phyloP scores from a whole-genome alignment of 1,140 invertebrate genomes.

The Nebria ingens region DNA sequence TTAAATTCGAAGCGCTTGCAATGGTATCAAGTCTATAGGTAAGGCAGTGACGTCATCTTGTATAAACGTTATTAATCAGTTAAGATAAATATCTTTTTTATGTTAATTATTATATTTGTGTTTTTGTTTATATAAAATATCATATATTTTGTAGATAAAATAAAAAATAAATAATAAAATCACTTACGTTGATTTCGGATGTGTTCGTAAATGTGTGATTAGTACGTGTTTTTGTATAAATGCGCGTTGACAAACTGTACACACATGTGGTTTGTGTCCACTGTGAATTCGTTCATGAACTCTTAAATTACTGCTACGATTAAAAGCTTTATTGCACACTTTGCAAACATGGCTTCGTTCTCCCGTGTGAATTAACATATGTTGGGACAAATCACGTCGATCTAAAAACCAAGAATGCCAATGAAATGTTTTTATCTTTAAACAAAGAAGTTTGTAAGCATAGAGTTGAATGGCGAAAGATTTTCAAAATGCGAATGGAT shows the following conservation, averaged over 20 bases:
- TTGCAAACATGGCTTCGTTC: not conserved
- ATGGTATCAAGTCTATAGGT: no score
- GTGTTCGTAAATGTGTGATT: not conserved
- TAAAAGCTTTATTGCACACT: conserved; percentile 3
- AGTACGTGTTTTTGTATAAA: conserved; percentile 6
- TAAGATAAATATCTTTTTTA: not conserved
- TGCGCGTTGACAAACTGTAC: not conserved
- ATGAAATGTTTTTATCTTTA: not conserved
- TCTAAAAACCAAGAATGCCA: not conserved
- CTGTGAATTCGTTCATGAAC: conserved; percentile 1
- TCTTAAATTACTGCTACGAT: conserved; percentile 4
- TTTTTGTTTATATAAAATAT: no score
- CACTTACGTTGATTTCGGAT: not conserved
- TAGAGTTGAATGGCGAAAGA: no score
- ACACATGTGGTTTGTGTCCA: not conserved
- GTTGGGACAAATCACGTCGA: conserved; percentile 3
- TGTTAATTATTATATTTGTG: no score
- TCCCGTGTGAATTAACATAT: not conserved
- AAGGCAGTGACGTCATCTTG: no score
- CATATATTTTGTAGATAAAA: not conserved
- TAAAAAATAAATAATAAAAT: not conserved
- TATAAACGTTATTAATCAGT: not conserved
- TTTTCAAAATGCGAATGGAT: no score
- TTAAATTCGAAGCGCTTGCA: no score
- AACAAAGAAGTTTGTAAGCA: no score